phyloP scores from a whole-genome alignment of 2,113 vertebrate genomes.

The Passer domesticus region DNA sequence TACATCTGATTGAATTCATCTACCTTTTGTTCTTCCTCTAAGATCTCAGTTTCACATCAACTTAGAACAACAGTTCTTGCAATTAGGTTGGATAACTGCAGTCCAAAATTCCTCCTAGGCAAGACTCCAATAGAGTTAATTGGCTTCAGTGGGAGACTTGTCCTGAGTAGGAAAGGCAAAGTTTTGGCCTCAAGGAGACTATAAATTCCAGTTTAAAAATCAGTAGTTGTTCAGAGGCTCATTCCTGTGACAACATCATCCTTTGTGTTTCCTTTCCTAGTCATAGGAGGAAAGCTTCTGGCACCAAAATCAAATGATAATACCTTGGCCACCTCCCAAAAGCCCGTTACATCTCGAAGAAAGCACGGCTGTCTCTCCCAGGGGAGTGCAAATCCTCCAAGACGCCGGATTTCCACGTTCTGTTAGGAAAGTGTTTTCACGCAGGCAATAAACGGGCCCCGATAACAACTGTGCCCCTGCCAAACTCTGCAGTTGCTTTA shows the following conservation, averaged over 20 bases:
- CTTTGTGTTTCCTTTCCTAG: neutral
- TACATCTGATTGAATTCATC: neutral
- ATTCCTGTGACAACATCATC: neutral
- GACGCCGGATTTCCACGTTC: rapidly evolving
- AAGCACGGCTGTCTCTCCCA: neutral
- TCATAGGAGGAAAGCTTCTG: conserved; percentile 13
- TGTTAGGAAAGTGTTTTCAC: neutral
- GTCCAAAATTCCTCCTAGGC: conserved; percentile 6
- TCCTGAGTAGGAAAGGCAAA: conserved; percentile 18
- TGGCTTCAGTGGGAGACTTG: conserved; percentile 49
- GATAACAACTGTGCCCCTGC: neutral
- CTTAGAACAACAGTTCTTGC: conserved; percentile 1
- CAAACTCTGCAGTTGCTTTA: neutral
- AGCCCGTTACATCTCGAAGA: neutral
- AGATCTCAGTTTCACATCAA: neutral
- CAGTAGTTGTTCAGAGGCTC: conserved; percentile 38
- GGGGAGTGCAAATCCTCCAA: neutral
- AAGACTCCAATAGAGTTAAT: conserved; percentile 24
- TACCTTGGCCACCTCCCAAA: conserved; percentile 12
- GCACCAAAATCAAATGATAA: conserved; percentile 23
- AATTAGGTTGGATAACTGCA: neutral
- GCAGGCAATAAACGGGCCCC: neutral
- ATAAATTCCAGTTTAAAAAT: conserved; percentile 42
- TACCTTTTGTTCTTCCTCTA: neutral
- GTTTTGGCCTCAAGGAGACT: neutral